Base-by-base conservation (phyloP, 2,113 vertebrate species). In the Varanus salvator region DNA sequence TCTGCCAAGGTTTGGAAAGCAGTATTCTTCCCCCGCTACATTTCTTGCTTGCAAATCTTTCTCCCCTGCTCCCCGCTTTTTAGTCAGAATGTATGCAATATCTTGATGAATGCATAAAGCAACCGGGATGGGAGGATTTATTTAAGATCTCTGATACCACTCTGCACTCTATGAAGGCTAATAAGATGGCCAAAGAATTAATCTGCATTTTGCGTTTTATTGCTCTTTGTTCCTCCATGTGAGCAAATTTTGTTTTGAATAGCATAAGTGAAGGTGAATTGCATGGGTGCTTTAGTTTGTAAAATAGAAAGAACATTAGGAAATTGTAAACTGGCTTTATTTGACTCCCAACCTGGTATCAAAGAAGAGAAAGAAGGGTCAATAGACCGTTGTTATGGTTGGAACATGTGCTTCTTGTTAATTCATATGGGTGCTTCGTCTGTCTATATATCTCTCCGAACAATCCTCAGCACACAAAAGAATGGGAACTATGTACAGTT, bases 401-500 rank as follows among this genome's bases (percentile, higher is more conserved):
- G 90, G 88, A 91, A 92, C 84, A 88, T 94, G 89, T 78, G 94
- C 87, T 92, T 92, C 89, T 92, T 50, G 0, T 94, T 95, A 93
- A 95, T 93, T 91, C 91, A 83, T 86, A 87, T 84, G 89, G 57
- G 92, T 91, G 93, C 93, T 95, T 94, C 93, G 94, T 93, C 81
- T 90, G 93, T 91, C 86, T 84, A 8, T 92, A 92, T 93, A 89
- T 96, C 92, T 96, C 95, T 95, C 90, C 93, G 93, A 94, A 93
- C 80, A 90, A 94, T 93, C 71, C 87, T 96, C 75, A 0, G 88
- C 87, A 77, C 94, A 93, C 93, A 90, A 92, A 97, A 94, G 97
- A 97, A 97, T 97, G 96, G 96, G 81, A 97, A 91, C 95, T 97
- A 97, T 96, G 96, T 90, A 72, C 87, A 94, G 93, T 76, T 96